Conservation (phyloP, 2,113 vertebrate species). For the Numenius arquata region DNA sequence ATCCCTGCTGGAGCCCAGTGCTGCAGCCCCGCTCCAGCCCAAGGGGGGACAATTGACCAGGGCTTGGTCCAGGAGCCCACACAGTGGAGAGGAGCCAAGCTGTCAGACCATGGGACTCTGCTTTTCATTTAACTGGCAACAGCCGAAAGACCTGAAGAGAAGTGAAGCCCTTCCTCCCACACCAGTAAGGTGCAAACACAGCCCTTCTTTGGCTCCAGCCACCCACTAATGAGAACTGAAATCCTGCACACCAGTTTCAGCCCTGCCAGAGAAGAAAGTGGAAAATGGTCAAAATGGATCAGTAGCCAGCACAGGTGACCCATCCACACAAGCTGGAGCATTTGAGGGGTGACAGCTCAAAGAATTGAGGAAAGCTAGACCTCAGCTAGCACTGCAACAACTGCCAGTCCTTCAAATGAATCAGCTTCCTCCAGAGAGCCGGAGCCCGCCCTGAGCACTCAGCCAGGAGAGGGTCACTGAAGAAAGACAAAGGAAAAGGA, state of each 20-base stretch:
- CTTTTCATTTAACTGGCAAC: neutral
- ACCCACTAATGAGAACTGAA: neutral
- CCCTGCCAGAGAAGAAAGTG: neutral
- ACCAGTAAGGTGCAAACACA: neutral
- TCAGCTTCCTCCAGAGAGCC: neutral
- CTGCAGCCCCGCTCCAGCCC: neutral
- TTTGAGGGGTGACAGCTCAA: neutral
- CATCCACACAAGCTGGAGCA: neutral
- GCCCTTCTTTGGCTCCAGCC: accelerated
- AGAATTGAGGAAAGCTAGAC: neutral
- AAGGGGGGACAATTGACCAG: accelerated
- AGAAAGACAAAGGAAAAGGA: neutral
- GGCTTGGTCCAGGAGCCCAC: neutral
- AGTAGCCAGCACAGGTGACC: neutral
- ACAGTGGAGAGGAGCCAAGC: accelerated
- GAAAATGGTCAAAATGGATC: neutral
- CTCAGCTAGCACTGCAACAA: neutral
- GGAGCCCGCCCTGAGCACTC: neutral
- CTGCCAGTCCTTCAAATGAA: neutral
- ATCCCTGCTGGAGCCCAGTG: neutral
- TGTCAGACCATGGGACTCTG: neutral
- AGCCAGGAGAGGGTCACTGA: neutral
- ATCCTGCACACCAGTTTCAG: neutral
- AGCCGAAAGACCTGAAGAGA: neutral
- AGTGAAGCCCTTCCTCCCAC: neutral